Base-by-base conservation (phyloP, 2,888 invertebrate species). In the Lasioglossum lativentre region DNA sequence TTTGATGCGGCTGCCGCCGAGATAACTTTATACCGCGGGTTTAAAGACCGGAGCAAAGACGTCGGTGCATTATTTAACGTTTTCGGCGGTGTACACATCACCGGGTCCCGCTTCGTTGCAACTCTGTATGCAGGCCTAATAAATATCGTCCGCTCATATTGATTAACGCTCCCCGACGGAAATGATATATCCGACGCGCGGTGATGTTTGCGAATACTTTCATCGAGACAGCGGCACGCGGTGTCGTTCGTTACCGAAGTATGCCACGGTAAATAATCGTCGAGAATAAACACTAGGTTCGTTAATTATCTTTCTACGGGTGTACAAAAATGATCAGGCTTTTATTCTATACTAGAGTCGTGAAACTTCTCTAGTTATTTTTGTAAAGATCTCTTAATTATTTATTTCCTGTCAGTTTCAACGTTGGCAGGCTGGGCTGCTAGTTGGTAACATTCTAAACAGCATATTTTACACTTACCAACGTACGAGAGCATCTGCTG, bases 11-110 rank as follows among this genome's bases (percentile, higher is more conserved):
- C n/a, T 14, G 42, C 45, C 23, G 79, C 40, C 42, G 42, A 80
- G 73, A 73, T 68, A 80, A 42, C 38, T 72, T 70, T 40, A 70
- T 70, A 70, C 70, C n/a, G 70, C 38, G 40, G 23, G 70, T 70
- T 70, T 40, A 38, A 70, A n/a, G 40, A 40, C 38, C 70, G 40
- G 70, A n/a, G 40, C 70, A 40, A n/a, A 40, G 40, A 38, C n/a
- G 70, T 70, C n/a, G 40, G 40, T 70, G 40, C 38, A 23, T 70
- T 70, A 40, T 40, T 38, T 70, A 70, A 34, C 38, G n/a, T 70
- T 70, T 70, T 70, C 38, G 23, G 68, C 23, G 68, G 12, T 23
- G 23, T 0, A 34, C 10, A 30, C 23, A 38, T 38, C 66, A 0
- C 19, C 3, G 66, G 5, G 66, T n/a, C 34, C 2, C 34, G 34